Evolutionary conservation across 2,888 invertebrate species (phyloP), one percentile per base, ranked within the genome.

Genomic region (Protodeltote pygarga): DNA sequence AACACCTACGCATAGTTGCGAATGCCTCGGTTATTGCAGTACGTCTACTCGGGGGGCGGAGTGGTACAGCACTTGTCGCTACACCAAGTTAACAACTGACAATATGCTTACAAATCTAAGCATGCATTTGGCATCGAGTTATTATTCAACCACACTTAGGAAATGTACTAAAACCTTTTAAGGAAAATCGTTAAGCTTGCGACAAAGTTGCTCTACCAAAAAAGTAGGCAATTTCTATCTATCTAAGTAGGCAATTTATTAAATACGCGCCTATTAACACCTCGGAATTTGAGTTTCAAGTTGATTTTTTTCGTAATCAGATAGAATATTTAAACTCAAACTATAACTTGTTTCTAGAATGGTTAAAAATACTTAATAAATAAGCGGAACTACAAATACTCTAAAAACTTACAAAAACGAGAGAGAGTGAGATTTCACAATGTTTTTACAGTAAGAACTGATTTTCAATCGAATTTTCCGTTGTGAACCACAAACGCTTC

Each of bases 1-100:
- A 52, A 51, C 3, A 34, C 67, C 71, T 52, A 65, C 65, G 67
- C 65, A 33, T 23, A 31, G 21, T 59, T 55, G 63, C 63, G 46
- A 57, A 61, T 31, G 44, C 13, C 32, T 59, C 27, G 41, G 39
- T 32, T 60, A 65, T 19, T 50, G 51, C 35, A 35, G 38, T 27
- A 23, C 14, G 59, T 32, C 28, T 47, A 20, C 27, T 34, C 37
- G 15, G 25, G 9, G 13, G 20, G 19, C 32, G 20, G n/a, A n/a
- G 19, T 9, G 27, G 20, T 16, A 39, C 20, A 16, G 50, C 39
- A 28, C 53, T 59, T 65, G 42, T 40, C 24, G 19, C n/a, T 27
- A 42, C 60, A 65, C 33, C 60, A 65, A 34, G 29, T 58, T 20
- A 35, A 59, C 35, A 19, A 28, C 27, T 16, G 24, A 50, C 21